These are phyloP conservation scores for Oasisia sp. DNA, from an alignment of 2,888 invertebrate species.

Conservation along the genomic window DNA sequence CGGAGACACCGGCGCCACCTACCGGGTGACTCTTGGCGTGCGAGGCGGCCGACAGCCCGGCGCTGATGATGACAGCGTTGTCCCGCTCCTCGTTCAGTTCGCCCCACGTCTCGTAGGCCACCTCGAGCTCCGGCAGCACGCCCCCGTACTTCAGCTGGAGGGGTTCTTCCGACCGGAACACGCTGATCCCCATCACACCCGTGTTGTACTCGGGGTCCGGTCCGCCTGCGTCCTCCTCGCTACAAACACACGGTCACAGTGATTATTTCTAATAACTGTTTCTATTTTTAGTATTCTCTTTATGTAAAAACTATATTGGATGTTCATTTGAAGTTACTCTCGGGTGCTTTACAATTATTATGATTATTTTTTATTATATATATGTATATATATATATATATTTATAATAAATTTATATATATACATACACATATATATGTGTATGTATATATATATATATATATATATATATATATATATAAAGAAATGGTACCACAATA, in stretches of 20 bases:
- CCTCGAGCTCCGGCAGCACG: constrained; percentile 55
- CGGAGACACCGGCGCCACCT: constrained; percentile 24
- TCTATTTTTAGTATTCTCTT: too few relatives aligned
- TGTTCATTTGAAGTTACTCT: too few relatives aligned
- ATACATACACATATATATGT: too few relatives aligned
- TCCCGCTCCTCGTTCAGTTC: constrained; percentile 55
- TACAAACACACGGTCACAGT: not conserved
- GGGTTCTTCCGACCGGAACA: constrained; percentile 47
- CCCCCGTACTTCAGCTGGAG: constrained; percentile 58
- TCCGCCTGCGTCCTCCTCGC: constrained; percentile 28
- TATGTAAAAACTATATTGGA: too few relatives aligned
- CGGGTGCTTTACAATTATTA: too few relatives aligned
- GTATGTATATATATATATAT: too few relatives aligned
- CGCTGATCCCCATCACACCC: constrained; percentile 54
- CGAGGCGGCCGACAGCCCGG: constrained; percentile 63
- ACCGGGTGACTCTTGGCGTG: constrained; percentile 63
- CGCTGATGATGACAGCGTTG: constrained; percentile 61
- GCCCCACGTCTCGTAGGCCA: constrained; percentile 66
- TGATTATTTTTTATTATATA: too few relatives aligned
- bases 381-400: too few relatives aligned
- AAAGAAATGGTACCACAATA: too few relatives aligned
- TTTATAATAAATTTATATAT: too few relatives aligned
- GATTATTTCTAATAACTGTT: too few relatives aligned
- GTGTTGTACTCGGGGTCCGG: constrained; percentile 61
- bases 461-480: too few relatives aligned